phyloP scores from a whole-genome alignment of 2,888 invertebrate species.

The Amphipyra berbera region DNA sequence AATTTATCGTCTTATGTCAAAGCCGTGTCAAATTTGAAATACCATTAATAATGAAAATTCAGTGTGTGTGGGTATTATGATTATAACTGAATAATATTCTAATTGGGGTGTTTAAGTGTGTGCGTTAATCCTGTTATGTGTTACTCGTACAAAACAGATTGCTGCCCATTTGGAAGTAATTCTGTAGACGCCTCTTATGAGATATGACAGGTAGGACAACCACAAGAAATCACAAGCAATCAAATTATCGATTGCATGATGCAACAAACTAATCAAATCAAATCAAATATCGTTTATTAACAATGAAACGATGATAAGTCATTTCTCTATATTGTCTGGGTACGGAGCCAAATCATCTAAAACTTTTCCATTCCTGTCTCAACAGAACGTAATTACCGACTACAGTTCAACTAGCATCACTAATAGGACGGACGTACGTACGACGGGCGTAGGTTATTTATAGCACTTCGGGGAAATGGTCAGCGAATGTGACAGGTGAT shows the following conservation, averaged over 20 bases:
- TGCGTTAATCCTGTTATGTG: too few species aligned
- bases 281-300: too few species aligned
- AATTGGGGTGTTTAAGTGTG: too few species aligned
- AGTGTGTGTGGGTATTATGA: too few species aligned
- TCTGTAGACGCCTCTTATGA: too few species aligned
- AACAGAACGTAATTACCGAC: background rate
- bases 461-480: constrained; percentile 20
- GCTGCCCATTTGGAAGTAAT: too few species aligned
- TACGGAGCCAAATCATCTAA: background rate
- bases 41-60: too few species aligned
- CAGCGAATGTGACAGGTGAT: constrained; percentile 14
- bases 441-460: constrained; percentile 12
- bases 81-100: too few species aligned
- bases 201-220: background rate
- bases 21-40: too few species aligned
- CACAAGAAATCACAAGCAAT: background rate
- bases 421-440: constrained; percentile 1
- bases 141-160: too few species aligned
- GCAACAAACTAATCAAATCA: too few species aligned
- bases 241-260: background rate
- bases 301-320: background rate
- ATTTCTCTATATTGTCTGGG: background rate
- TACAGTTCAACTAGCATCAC: constrained; percentile 7
- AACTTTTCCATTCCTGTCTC: background rate
- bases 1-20: too few species aligned